Percentiles rank a stretch among this genome's conserved stretches.
phyloP scores from a whole-genome alignment of 2,888 invertebrate genomes.

The Tinea trinotella region DNA sequence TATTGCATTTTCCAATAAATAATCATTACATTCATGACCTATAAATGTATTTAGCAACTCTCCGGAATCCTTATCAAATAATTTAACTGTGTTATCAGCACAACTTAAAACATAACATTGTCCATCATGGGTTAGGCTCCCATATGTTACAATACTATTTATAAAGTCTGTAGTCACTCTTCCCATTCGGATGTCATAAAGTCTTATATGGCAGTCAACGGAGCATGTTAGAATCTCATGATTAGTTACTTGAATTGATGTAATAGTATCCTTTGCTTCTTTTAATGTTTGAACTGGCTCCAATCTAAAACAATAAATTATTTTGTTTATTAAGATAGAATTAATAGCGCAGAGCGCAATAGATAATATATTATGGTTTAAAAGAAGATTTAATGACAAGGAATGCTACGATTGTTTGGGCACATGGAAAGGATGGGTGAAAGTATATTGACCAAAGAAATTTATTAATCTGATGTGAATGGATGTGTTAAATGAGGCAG shows the following conservation, averaged over 20 bases:
- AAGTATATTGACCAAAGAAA: no score
- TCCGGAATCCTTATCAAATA: conserved; percentile 85
- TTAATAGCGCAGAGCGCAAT: no score
- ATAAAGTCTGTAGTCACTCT: conserved; percentile 87
- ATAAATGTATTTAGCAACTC: conserved; percentile 75
- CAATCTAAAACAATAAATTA: conserved; percentile 32
- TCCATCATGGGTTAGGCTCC: conserved; percentile 90
- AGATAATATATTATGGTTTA: no score
- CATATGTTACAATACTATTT: conserved; percentile 88
- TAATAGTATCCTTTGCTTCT: conserved; percentile 95
- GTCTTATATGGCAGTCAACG: conserved; percentile 87
- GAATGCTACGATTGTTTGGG: no score
- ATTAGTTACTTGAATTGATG: conserved; percentile 84
- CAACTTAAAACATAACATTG: conserved; percentile 92
- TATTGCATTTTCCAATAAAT: conserved; percentile 89
- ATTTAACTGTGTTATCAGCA: conserved; percentile 84
- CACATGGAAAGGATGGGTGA: no score
- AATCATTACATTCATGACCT: conserved; percentile 88
- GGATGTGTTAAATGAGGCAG: no score
- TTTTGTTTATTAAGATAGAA: no score
- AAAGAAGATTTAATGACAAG: no score
- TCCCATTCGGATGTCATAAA: conserved; percentile 94
- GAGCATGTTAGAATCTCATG: conserved; percentile 93
- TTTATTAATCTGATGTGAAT: no score
- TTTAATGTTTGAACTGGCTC: conserved; percentile 76